Base-by-base conservation (phyloP, 2,113 vertebrate species). In the Catharus minimus region DNA sequence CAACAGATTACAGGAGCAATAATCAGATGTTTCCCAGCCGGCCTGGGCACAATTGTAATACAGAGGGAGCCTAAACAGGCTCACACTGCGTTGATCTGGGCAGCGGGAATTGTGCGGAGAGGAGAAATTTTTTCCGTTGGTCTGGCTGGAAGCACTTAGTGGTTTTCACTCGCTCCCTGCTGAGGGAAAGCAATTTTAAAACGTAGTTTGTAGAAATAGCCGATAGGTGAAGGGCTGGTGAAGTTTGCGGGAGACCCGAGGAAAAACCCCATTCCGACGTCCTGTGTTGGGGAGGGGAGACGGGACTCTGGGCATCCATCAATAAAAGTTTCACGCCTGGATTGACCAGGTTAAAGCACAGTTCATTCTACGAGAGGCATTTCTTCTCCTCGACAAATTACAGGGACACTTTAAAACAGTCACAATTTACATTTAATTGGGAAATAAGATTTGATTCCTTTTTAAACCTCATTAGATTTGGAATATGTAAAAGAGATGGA, bases 1-100 rank as follows among this genome's bases (percentile, higher is more conserved):
- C 98, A 98, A 96, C 96, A 97, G 97, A 98, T 98, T 98, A 98
- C 97, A 80, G 93, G 96, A 92, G 82, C 88, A 95, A 89, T 96
- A 88, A 89, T 92, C 95, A 76, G 89, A 96, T 93, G 89, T 94
- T 92, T 95, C 85, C 84, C 86, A 95, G 94, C 89, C 71, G 84
- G 83, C 91, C 44, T 32, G 69, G 88, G 91, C 71, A 72, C 36
- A 68, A 19, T 33, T 17, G 33, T 50, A 50, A 58, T 30, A 60
- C 36, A 55, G 32, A 49, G 38, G 33, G 50, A 86, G 16, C 33
- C 14, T 53, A 53, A 85, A 73, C 13, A 78, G 15, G 5, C 33
- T 56, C 64, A 38, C n/a, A 44, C 53, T 72, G 24, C 4, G 1
- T 46, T 66, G 56, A 1, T 82, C 15, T 30, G 71, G 60, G 16